These are phyloP conservation scores for Calephelis perditalis DNA, from an alignment of 2,888 invertebrate genomes.

Conservation along the genomic window DNA sequence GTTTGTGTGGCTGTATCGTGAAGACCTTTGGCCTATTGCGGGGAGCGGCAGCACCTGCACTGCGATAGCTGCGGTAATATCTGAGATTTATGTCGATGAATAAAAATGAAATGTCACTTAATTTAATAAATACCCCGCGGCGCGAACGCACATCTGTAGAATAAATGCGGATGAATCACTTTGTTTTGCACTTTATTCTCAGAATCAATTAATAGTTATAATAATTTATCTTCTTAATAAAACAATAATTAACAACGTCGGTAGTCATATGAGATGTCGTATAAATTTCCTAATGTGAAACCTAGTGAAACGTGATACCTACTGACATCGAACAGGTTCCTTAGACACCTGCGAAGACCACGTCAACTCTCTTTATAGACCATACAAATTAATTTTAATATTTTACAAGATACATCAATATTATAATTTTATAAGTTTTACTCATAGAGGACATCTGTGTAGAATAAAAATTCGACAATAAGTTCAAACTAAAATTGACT, in stretches of 20 bases:
- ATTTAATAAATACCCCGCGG: constrained; percentile 66
- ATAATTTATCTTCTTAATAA: constrained; percentile 70
- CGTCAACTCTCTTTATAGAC: constrained; percentile 61
- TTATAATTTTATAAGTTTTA: neutral
- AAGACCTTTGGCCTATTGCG: constrained; percentile 48
- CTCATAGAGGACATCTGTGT: no score
- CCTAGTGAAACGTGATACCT: constrained; percentile 66
- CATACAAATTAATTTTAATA: constrained; percentile 49
- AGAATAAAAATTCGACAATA: no score
- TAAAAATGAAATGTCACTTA: constrained; percentile 73
- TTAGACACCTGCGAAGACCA: constrained; percentile 59
- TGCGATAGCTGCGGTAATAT: constrained; percentile 43
- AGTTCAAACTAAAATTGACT: no score
- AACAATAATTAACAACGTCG: constrained; percentile 69
- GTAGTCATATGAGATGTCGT: constrained; percentile 72
- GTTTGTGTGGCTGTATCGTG: constrained; percentile 36
- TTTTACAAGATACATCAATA: constrained; percentile 49
- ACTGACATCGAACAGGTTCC: constrained; percentile 56
- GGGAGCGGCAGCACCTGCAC: constrained; percentile 48
- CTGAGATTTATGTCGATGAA: constrained; percentile 61
- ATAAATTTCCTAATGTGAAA: constrained; percentile 77
- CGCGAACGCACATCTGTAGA: constrained; percentile 52
- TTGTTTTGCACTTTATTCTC: constrained; percentile 72
- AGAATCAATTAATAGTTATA: constrained; percentile 69
- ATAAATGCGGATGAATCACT: constrained; percentile 63